Evolutionary conservation across 2,797 vertebrate genomes (phyloP), one percentile per base, ranked within the genome.

Genomic region (Heterohyrax brucei): DNA sequence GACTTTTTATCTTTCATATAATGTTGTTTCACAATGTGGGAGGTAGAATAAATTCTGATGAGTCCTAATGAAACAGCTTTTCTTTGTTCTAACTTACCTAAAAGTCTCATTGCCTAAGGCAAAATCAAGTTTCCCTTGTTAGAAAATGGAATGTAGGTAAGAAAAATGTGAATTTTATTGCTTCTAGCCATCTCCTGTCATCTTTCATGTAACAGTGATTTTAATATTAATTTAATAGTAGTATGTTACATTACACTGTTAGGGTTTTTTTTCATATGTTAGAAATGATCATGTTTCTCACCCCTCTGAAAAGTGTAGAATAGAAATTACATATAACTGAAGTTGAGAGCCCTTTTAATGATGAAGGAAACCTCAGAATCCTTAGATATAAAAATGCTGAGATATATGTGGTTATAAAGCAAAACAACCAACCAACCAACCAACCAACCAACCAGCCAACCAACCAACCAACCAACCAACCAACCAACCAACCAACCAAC

Each of bases 131-230:
- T 16, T 56, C 53, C 91, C 94, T 89, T 97, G 94, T 87, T 96
- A 92, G 68, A 89, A 96, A 97, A 77, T 39, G 1, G 7, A 93
- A 91, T 10, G 90, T 0, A 97, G 94, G 92, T 93, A 95, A 75
- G 78, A 95, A 78, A 93, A 97, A 98, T 26, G 44, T 86, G 83
- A 91, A 72, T 93, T 96, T n/a, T 93, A 88, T 84, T 96, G 70
- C 85, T 97, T 95, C 95, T 92, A 95, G 93, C 94, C 94, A 97
- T 96, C 86, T 96, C 87, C 85, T 89, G 90, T 95, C 93, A 97
- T 86, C 75, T 87, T 96, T 93, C 96, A 66, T 85, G 70, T 94
- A 97, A 87, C 77, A 87, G 87, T 19, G 33, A 61, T 26, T 82
- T 56, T 70, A 64, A 56, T 72, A 30, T 76, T 77, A 82, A 24